Conservation (phyloP, 2,888 invertebrate species). For the Leptura quadrifasciata region DNA sequence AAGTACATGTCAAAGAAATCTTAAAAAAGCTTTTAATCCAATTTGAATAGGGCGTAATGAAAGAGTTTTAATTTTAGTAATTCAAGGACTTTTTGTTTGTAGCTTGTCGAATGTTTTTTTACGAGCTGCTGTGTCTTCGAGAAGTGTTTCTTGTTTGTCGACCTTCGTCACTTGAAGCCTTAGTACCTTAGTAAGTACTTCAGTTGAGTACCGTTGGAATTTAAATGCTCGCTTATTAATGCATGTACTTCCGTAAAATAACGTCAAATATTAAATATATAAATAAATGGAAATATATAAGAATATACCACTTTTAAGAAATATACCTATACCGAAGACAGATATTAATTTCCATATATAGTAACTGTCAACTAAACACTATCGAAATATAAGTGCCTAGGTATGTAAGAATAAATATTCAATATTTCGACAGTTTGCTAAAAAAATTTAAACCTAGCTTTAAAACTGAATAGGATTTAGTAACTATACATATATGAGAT, state of each 20-base stretch:
- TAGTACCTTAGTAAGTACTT: conserved; percentile 31
- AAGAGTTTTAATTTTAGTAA: conserved; percentile 26
- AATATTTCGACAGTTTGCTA: no score
- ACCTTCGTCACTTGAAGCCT: conserved; percentile 34
- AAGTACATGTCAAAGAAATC: conserved; percentile 32
- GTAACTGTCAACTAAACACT: not conserved
- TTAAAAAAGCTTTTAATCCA: conserved; percentile 34
- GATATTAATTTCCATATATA: not conserved
- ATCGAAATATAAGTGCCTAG: no score
- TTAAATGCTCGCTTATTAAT: conserved; percentile 29
- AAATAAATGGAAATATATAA: conserved; percentile 19
- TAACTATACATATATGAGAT: no score
- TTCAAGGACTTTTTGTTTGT: conserved; percentile 32
- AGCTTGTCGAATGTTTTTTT: conserved; percentile 32
- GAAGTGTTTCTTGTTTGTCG: conserved; percentile 35
- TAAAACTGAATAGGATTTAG: no score
- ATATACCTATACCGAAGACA: conserved; percentile 1
- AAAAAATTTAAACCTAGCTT: no score
- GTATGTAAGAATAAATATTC: no score
- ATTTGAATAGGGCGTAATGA: conserved; percentile 29
- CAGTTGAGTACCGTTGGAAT: conserved; percentile 30
- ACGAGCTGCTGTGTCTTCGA: conserved; percentile 13
- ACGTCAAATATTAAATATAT: conserved; percentile 26
- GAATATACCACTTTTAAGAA: not conserved
- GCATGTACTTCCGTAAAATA: conserved; percentile 31